Percentiles rank a stretch among this genome's conserved stretches.
Conservation (phyloP, 1,140 invertebrate species). For the Drosophila teissieri region DNA sequence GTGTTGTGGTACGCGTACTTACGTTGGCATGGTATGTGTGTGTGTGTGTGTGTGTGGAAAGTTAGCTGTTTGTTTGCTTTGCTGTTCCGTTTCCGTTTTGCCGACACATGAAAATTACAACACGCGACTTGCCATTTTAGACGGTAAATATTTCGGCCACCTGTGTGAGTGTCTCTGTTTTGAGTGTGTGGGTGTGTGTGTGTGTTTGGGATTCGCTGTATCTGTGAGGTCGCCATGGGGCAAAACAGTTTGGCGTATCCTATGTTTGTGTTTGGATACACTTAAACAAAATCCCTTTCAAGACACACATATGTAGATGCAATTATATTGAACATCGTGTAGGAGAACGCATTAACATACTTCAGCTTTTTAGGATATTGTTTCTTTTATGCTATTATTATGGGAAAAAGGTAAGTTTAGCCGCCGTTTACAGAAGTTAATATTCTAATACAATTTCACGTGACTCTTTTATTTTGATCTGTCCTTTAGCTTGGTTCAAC, state of each 20-base stretch:
- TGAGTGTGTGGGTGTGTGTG: constrained; percentile 13
- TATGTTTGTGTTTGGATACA: constrained; percentile 12
- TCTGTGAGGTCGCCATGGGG: constrained; percentile 14
- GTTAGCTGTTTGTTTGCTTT: constrained; percentile 30
- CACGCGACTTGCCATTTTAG: constrained; percentile 37
- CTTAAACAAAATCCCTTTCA: neutral
- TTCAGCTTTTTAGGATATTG: neutral
- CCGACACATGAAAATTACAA: constrained; percentile 57
- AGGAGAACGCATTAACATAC: neutral
- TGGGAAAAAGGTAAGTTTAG: too few relatives aligned
- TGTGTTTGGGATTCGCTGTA: neutral
- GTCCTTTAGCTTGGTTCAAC: too few relatives aligned
- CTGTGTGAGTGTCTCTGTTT: constrained; percentile 34
- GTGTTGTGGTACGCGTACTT: constrained; percentile 1
- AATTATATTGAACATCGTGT: neutral
- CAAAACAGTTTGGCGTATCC: constrained; percentile 33
- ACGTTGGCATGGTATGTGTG: neutral
- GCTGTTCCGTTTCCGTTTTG: constrained; percentile 50
- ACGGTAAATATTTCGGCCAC: constrained; percentile 46
- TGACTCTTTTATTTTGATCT: too few relatives aligned
- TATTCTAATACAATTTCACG: too few relatives aligned
- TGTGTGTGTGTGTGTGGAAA: constrained; percentile 22
- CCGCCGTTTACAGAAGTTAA: too few relatives aligned
- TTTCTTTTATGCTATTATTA: too few relatives aligned
- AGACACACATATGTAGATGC: neutral